Conservation (phyloP, 2,888 invertebrate genomes). For the Anthophora plumipes region DNA sequence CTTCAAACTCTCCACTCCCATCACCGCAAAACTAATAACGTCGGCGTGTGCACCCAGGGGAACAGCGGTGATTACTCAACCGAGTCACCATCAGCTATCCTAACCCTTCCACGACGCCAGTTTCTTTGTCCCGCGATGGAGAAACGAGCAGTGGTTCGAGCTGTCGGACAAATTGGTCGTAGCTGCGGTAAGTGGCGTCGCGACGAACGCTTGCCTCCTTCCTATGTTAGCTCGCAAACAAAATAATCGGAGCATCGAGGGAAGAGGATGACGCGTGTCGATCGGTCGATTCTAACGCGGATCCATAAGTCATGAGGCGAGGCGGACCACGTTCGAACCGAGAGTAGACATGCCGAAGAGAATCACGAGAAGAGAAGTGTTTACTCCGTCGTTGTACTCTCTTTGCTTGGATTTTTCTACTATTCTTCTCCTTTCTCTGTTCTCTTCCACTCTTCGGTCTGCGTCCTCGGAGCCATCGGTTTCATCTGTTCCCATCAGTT, state of each 20-base stretch:
- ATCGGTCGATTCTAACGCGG: conserved; percentile 73
- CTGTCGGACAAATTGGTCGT: not conserved
- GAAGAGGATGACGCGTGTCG: conserved; percentile 46
- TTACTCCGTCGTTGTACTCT: conserved; percentile 57
- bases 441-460: not conserved
- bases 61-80: no score
- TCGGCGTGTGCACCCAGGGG: no score
- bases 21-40: no score
- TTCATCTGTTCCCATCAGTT: not conserved
- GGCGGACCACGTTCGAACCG: conserved; percentile 63
- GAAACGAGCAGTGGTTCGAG: no score
- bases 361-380: conserved; percentile 67
- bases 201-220: not conserved
- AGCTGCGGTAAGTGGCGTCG: not conserved
- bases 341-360: conserved; percentile 61
- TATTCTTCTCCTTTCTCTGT: not conserved
- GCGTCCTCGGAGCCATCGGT: not conserved
- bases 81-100: no score
- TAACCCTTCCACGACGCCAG: not conserved
- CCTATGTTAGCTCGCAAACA: not conserved
- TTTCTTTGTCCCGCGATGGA: not conserved
- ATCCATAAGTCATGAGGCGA: conserved; percentile 80
- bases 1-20: no score
- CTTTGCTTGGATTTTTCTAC: not conserved
- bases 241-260: conserved; percentile 11